These are phyloP conservation scores for Psittacula cyanocephala DNA, from an alignment of 2,113 vertebrate genomes.

Conservation along the genomic window DNA sequence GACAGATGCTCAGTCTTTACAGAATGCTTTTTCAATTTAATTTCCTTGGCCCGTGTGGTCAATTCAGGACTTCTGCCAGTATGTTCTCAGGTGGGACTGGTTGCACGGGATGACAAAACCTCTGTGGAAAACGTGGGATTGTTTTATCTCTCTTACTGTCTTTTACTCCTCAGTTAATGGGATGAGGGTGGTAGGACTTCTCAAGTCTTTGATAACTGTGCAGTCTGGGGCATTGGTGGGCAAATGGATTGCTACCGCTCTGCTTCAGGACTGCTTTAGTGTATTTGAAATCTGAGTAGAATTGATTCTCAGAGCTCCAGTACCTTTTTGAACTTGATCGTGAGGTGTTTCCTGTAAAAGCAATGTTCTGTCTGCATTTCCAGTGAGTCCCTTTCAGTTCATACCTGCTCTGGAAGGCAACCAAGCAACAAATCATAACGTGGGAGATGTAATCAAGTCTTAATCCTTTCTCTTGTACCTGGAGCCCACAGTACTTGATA, in stretches of 20 bases:
- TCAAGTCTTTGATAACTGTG: neutral
- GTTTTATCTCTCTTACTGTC: neutral
- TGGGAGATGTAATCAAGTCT: neutral
- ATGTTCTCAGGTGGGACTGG: neutral
- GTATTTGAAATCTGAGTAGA: neutral
- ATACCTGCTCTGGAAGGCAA: neutral
- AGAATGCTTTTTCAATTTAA: neutral
- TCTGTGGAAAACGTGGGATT: neutral
- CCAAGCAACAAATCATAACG: neutral
- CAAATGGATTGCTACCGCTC: neutral
- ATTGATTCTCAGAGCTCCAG: neutral
- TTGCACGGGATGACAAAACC: neutral
- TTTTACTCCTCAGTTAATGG: neutral
- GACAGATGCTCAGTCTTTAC: neutral
- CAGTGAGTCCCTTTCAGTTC: neutral
- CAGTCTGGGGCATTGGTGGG: fast-evolving
- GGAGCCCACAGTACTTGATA: neutral
- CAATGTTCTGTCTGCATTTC: neutral
- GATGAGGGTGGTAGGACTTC: neutral
- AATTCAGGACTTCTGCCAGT: neutral
- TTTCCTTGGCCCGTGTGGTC: neutral
- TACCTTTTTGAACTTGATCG: neutral
- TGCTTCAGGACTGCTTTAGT: neutral
- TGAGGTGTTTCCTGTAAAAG: neutral
- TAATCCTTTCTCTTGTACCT: neutral